A percentile compares a stretch with the other conserved stretches of the same genome.
phyloP scores from a whole-genome alignment of 2,113 vertebrate species.

The Pseudopipra pipra region DNA sequence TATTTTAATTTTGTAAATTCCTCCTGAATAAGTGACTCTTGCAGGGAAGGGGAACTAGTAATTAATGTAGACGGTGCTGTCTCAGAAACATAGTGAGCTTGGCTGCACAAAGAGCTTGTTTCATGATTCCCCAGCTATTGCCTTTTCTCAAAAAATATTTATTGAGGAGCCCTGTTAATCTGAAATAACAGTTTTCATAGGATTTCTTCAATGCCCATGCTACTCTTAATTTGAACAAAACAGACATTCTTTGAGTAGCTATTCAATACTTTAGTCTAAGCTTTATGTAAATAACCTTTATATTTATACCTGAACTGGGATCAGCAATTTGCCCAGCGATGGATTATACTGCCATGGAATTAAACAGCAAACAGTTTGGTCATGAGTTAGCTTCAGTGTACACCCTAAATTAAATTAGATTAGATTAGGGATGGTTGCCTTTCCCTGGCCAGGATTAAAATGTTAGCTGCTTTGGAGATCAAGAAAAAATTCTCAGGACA shows the following conservation, averaged over 20 bases:
- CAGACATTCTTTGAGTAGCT: not conserved
- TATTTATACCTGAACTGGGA: not conserved
- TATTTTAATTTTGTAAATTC: not conserved
- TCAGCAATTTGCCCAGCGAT: not conserved
- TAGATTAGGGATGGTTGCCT: not conserved
- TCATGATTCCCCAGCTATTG: not conserved
- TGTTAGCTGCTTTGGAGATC: not conserved
- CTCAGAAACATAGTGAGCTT: not conserved
- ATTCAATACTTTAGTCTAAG: not conserved
- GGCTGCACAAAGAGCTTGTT: not conserved
- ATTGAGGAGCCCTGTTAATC: not conserved
- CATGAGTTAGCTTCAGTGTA: not conserved
- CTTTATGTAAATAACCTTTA: not conserved
- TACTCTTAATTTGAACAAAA: not conserved
- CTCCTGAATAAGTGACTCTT: not conserved
- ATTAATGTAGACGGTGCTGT: not conserved
- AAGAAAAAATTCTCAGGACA: not conserved
- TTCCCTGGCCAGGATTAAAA: conserved; percentile 2
- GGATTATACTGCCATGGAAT: not conserved
- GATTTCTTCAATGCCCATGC: not conserved
- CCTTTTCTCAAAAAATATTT: not conserved
- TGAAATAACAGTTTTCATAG: not conserved
- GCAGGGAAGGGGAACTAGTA: not conserved
- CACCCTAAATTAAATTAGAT: not conserved
- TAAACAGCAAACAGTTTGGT: not conserved